Evolutionary conservation across 2,888 invertebrate species (phyloP).

Genomic region (Lepidochitona cinerea): DNA sequence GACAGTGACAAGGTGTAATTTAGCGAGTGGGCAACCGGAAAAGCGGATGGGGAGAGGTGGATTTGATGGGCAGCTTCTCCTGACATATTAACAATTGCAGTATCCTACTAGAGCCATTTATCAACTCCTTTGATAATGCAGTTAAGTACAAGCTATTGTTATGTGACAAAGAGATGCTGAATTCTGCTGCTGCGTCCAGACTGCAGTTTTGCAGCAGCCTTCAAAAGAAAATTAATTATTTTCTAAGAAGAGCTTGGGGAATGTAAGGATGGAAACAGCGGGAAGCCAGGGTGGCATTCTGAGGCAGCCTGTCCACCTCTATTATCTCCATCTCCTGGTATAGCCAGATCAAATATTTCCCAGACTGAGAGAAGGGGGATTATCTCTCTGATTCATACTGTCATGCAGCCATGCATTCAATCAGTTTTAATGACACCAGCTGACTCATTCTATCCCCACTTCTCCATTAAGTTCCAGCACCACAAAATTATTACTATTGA

Average conservation of each 20-base stretch:
- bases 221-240: constrained; percentile 4
- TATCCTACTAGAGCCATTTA: neutral
- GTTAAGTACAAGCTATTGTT: constrained; percentile 5
- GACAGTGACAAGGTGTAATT: too few relatives aligned
- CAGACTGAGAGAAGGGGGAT: neutral
- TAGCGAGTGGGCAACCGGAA: too few relatives aligned
- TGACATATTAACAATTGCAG: neutral
- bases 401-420: constrained; percentile 2
- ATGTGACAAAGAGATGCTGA: neutral
- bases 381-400: neutral
- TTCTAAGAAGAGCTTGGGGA: neutral
- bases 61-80: neutral
- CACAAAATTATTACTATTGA: neutral
- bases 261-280: neutral
- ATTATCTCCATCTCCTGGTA: neutral
- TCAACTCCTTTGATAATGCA: neutral
- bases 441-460: neutral
- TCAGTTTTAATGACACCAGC: neutral
- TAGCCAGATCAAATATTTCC: neutral
- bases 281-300: neutral
- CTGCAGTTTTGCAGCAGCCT: neutral
- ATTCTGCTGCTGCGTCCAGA: neutral
- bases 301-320: neutral
- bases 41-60: too few relatives aligned
- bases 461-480: neutral